Conservation (phyloP, 2,797 vertebrate genomes). For the Pseudopleuronectes americanus region DNA sequence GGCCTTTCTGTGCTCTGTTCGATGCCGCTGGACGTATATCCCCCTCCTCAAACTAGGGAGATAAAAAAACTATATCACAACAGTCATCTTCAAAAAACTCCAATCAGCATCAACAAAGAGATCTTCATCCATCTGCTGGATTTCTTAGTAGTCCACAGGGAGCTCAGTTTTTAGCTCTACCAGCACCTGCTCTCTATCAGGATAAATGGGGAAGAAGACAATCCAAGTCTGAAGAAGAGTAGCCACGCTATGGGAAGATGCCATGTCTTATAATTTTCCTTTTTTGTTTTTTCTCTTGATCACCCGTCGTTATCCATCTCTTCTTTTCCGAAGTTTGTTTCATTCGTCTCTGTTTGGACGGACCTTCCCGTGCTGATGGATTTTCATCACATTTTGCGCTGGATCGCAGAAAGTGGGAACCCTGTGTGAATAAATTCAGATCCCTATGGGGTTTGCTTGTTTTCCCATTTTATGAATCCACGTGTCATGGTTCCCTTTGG, state of each 20-base stretch:
- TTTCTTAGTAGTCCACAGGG: slow-evolving; percentile 74
- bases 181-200: slow-evolving; percentile 68
- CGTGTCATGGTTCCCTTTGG: slow-evolving; percentile 58
- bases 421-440: slow-evolving; percentile 59
- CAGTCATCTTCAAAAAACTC: slow-evolving; percentile 71
- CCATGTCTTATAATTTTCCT: slow-evolving; percentile 81
- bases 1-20: slow-evolving; percentile 81
- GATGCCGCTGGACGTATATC: slow-evolving; percentile 84
- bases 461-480: slow-evolving; percentile 72
- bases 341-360: slow-evolving; percentile 75
- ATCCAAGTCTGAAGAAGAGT: slow-evolving; percentile 81
- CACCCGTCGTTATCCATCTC: slow-evolving; percentile 76
- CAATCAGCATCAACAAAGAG: slow-evolving; percentile 75
- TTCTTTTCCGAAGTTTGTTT: slow-evolving; percentile 74
- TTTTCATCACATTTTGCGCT: slow-evolving; percentile 68
- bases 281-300: slow-evolving; percentile 72
- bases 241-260: slow-evolving; percentile 82
- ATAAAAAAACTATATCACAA: slow-evolving; percentile 61
- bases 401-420: slow-evolving; percentile 71
- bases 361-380: slow-evolving; percentile 71
- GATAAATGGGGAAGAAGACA: slow-evolving; percentile 79
- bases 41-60: slow-evolving; percentile 69
- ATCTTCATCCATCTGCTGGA: slow-evolving; percentile 77
- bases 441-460: slow-evolving; percentile 66
- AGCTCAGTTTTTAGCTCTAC: slow-evolving; percentile 77